Evolutionary conservation across 2,797 vertebrate genomes (phyloP).

Genomic region (Rhincodon typus): DNA sequence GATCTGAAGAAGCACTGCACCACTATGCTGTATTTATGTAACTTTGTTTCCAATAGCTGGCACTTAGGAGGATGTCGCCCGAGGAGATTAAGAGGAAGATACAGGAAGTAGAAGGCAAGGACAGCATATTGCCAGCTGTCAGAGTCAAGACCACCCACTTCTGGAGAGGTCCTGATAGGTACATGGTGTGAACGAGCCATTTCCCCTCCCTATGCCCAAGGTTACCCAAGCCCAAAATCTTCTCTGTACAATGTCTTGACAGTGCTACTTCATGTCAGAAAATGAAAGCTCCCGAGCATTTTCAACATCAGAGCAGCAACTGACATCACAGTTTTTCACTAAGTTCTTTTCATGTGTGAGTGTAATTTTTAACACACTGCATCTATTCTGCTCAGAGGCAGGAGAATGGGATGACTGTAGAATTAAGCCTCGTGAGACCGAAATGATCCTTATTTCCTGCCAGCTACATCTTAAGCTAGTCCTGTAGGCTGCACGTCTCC

Average conservation of each 20-base stretch:
- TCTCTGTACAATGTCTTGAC: not conserved
- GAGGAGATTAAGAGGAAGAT: not conserved
- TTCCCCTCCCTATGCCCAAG: not conserved
- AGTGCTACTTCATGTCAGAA: not conserved
- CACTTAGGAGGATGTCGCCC: not conserved
- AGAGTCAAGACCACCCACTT: not conserved
- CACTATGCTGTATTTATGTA: not conserved
- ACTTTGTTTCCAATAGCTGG: not conserved
- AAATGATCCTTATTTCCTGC: not conserved
- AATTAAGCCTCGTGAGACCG: not conserved
- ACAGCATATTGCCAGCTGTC: not conserved
- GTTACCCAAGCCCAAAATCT: not conserved
- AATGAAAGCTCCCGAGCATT: not conserved
- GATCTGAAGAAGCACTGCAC: not conserved
- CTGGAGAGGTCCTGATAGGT: not conserved
- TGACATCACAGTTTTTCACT: not conserved
- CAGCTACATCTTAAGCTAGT: not conserved
- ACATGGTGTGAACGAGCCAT: not conserved
- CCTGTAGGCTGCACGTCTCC: not conserved
- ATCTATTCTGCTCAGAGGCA: not conserved
- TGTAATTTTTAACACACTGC: not conserved
- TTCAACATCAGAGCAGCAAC: not conserved
- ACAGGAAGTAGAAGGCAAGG: not conserved
- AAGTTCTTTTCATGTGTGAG: not conserved
- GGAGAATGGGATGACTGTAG: not conserved